phyloP scores from a whole-genome alignment of 2,113 vertebrate species.

The Malaclemys terrapin region DNA sequence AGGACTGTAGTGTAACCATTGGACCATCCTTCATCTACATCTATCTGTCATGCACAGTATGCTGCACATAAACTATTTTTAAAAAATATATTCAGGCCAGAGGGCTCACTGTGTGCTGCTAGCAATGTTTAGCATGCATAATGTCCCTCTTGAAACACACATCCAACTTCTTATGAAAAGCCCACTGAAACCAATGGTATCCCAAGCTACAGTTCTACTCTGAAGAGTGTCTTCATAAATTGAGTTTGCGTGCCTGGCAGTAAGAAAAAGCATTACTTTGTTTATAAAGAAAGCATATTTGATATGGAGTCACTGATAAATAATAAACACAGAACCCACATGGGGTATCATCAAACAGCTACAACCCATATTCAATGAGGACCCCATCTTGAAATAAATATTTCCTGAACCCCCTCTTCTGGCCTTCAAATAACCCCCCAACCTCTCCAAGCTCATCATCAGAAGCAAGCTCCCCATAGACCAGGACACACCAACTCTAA shows the following conservation, averaged over 20 bases:
- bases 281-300: neutral
- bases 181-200: neutral
- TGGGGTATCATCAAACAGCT: neutral
- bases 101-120: fast-evolving
- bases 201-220: neutral
- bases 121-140: neutral
- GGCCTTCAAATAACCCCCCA: neutral
- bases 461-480: neutral
- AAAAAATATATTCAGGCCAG: neutral
- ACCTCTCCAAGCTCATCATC: neutral
- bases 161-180: neutral
- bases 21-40: neutral
- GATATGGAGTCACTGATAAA: neutral
- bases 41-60: neutral
- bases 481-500: neutral
- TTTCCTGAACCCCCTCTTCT: neutral
- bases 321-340: neutral
- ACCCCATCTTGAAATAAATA: neutral
- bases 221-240: neutral
- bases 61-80: neutral
- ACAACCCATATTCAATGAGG: neutral
- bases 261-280: neutral
- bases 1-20: neutral
- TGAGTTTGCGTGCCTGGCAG: neutral
- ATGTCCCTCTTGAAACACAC: neutral